Base-by-base conservation (phyloP, 2,888 invertebrate genomes). In the Cosmia pyralina region DNA sequence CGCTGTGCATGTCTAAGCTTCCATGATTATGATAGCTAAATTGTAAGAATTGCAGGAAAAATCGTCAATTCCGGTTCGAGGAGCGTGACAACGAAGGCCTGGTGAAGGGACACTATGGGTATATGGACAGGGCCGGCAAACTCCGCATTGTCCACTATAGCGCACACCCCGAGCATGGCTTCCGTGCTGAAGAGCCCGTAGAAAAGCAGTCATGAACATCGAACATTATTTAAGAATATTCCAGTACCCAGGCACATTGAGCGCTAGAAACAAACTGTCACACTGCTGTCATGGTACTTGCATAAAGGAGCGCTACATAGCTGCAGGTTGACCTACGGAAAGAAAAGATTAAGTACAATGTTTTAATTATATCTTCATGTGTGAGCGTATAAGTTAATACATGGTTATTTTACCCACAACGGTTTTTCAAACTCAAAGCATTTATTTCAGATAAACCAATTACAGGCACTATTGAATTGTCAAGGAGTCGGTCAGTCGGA, bases 91-190 rank as follows among this genome's bases (percentile, higher is more conserved):
- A 97, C 81, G 97, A 98, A 72, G 98, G 98, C 8, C 95, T 97
- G 76, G 98, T 98, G 59, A 97, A 97, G 85, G 98, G 98, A 7
- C 98, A 98, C 89, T 98, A 98, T 89, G 98, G 98, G 58, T 98
- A 97, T 92, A 97, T 98, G 90, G 98, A 98, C 92, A 97, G 97
- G 77, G 93, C 96, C 82, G 98, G 98, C 22, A 98, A 98, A 94
- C 95, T 98, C 55, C 97, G 97, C 82, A 96, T 98, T 41, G 97
- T 98, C 78, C 97, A 97, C 93, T 98, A 98, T 89, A 96, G 97
- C 84, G 97, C 98, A 1, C 97, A 97, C 87, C 98, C 98, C 0
- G 93, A 97, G 75, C 96, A 96, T 69, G 98, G 98, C 7, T 98
- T 97, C 93, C 97, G 97, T 77, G 97, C 97, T 0, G 95, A 96